Base-by-base conservation (phyloP, 1,140 invertebrate genomes). In the Ridgeia piscesae region DNA sequence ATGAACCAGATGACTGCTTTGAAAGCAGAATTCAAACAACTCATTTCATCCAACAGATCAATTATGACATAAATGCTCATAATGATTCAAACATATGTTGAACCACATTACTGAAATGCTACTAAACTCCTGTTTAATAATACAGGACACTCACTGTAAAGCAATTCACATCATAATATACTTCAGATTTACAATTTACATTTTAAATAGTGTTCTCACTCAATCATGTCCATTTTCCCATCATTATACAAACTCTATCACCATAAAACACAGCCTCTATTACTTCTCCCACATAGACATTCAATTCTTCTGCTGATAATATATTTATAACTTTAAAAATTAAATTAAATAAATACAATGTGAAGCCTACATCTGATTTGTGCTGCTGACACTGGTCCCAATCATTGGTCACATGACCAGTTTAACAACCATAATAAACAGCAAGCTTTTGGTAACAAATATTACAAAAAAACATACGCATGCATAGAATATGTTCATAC, bases 271-370 rank as follows among this genome's bases (percentile, higher is more conserved):
- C 27, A 21, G 2, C 58, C 14, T 77, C 27, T 77, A 77, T 21
- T 77, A 77, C 6, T 31, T 77, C 58, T 27, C 58, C 11, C 58
- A 77, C 27, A 77, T 21, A 8, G 58, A 77, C 58, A 77, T 77
- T 77, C 17, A 77, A 77, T 77, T 77, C 58, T 77, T 77, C 58
- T 77, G 58, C 58, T 77, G 58, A 77, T 77, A 77, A 77, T 21
- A 21, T 77, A 77, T 77, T 77, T 77, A 77, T 77, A 77, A 77
- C 58, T 77, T 77, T 77, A 77, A n/a, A n/a, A n/a, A 77, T 77
- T 1, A 77, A 77, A 77, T 77, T 21, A 77, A 77, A 77, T 77
- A 77, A 77, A 77, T 77, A 77, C 17, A 77, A 77, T 77, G 58
- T 77, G 58, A 77, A 77, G 58, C 58, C 58, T 77, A 77, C 58